A percentile compares a stretch with the other conserved stretches of the same genome.
Conservation (phyloP, 2,113 vertebrate species). For the Hippocampus abdominalis region DNA sequence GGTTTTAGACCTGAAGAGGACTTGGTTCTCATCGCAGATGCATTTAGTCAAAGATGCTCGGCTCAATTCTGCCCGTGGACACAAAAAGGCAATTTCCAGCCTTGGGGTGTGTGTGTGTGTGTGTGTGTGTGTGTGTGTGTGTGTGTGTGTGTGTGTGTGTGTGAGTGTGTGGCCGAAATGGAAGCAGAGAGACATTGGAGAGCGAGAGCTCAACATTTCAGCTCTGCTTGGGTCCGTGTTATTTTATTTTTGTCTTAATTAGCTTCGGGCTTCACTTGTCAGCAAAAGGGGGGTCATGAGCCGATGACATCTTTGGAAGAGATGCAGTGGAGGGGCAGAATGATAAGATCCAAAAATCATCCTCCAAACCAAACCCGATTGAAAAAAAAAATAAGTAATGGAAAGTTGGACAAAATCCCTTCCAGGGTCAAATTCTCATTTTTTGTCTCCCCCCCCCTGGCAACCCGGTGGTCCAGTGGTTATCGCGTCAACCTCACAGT, state of each 20-base stretch:
- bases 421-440: background rate
- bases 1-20: slow-evolving; percentile 69
- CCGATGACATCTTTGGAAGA: background rate
- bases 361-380: no score
- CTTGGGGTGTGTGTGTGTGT: slow-evolving; percentile 44
- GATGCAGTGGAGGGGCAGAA: no score
- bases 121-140: slow-evolving; percentile 41
- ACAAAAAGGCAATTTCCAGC: slow-evolving; percentile 64
- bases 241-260: slow-evolving; percentile 26
- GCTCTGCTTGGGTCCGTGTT: slow-evolving; percentile 12
- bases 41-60: slow-evolving; percentile 64
- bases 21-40: slow-evolving; percentile 66
- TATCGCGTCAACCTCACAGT: no score
- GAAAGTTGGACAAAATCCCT: background rate
- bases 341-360: background rate
- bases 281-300: background rate
- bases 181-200: slow-evolving; percentile 41
- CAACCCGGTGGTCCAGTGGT: no score
- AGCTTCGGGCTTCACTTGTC: slow-evolving; percentile 1
- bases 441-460: no score
- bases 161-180: slow-evolving; percentile 39
- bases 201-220: slow-evolving; percentile 39
- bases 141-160: slow-evolving; percentile 40
- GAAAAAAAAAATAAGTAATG: background rate
- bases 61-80: slow-evolving; percentile 62